Evolutionary conservation across 2,113 vertebrate genomes (phyloP), one percentile per base, ranked within the genome.

Genomic region (Neofelis nebulosa): DNA sequence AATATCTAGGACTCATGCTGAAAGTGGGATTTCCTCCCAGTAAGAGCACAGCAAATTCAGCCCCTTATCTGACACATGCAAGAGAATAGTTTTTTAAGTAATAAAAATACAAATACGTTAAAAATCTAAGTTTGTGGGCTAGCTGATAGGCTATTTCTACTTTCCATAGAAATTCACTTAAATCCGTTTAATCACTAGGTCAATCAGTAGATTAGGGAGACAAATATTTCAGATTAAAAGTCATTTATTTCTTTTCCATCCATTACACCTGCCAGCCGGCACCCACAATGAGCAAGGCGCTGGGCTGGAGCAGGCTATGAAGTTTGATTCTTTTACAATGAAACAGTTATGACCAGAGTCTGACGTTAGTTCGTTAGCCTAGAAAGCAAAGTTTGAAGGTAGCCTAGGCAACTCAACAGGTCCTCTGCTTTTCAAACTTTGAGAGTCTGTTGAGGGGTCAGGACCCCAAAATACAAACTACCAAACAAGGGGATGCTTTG

Each of bases 211-310:
- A 89, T 18, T 33, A 25, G 52, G 52, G 16, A 82, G 38, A 92
- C 76, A 92, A 96, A 87, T 73, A 95, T 80, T 97, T 97, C 85
- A 90, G 65, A 52, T 73, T 65, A 69, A 79, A 84, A 73, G 69
- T 71, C 68, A 89, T 73, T 61, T 68, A 10, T 79, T 78, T 97
- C 66, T 96, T 94, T 81, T 23, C 73, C 33, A 16, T 71, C 48
- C n/a, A 76, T 89, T 94, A 69, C 86, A 57, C 80, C 68, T 57
- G 38, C 87, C 55, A 92, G 25, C 25, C 55, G 33, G 84, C 48
- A 36, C 36, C 88, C 83, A 86, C 2, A 38, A 76, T 29, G n/a
- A 94, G 36, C 41, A 57, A 94, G 69, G 45, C 65, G 10, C 15
- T 65, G 23, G 2, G 45, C 61, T 90, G 83, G 89, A 73, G 65